phyloP scores from a whole-genome alignment of 2,888 invertebrate genomes.

The Gymnosoma rotundatum region DNA sequence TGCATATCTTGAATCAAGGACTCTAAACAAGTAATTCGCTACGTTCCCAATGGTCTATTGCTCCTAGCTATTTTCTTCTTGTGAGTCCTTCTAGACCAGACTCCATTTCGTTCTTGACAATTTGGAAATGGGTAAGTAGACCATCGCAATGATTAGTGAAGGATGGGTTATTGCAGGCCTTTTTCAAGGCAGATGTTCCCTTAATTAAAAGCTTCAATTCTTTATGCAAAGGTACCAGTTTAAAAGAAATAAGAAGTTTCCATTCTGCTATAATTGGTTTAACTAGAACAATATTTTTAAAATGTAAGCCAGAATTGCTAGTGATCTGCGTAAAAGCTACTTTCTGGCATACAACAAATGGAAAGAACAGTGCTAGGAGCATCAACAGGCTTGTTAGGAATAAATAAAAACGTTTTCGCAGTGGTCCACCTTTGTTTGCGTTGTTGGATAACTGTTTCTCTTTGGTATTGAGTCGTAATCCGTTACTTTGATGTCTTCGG shows the following conservation, averaged over 20 bases:
- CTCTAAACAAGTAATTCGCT: conserved; percentile 1
- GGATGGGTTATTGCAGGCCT: not conserved
- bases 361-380: too few relatives aligned
- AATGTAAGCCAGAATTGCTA: too few relatives aligned
- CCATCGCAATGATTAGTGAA: not conserved
- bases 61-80: not conserved
- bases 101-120: not conserved
- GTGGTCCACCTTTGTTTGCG: too few relatives aligned
- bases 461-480: too few relatives aligned
- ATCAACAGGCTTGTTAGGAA: too few relatives aligned
- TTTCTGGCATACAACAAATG: not conserved
- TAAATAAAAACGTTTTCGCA: too few relatives aligned
- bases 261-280: not conserved
- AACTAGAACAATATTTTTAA: not conserved
- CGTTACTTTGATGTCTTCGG: too few relatives aligned
- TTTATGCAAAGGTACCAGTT: not conserved
- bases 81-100: not conserved
- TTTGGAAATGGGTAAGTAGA: not conserved
- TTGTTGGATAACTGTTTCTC: too few relatives aligned
- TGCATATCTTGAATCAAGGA: conserved; percentile 7
- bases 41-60: not conserved
- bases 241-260: conserved; percentile 1
- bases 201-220: not conserved
- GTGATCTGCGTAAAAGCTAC: not conserved
- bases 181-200: not conserved